Base-by-base conservation (phyloP, 2,113 vertebrate species). In the Bubalus kerabau region DNA sequence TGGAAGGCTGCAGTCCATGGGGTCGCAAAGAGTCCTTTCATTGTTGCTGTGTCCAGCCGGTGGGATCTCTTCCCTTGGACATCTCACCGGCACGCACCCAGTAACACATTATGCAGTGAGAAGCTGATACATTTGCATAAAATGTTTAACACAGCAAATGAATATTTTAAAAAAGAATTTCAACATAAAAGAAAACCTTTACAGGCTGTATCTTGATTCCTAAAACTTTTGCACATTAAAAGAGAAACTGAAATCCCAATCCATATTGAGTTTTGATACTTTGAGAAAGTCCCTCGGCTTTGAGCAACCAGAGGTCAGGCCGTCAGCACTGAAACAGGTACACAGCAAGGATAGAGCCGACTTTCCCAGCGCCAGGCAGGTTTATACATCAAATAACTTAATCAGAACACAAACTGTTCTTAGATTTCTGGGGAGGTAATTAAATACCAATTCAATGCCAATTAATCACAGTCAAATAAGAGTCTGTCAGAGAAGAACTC, bases 401-500 rank as follows among this genome's bases (percentile, higher is more conserved):
- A 99, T 99, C 99, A 98, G 98, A 99, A 98, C 96, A 98, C 98
- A 98, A 97, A 98, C 97, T 97, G 98, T 97, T 98, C 98, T 98
- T 97, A 98, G 98, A 99, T 99, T 99, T 99, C 98, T 97, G 95
- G 85, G 3, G 1, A 98, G 97, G 98, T 99, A 99, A 99, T 99
- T 99, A 99, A 99, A 99, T 98, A 99, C 98, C 98, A 98, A 98
- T 98, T 98, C 97, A 98, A 99, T 98, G 98, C 93, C 99, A 99
- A 99, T 99, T 99, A 99, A 99, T 99, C 99, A 99, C 96, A 98
- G 98, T 99, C 99, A 98, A 98, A 98, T 98, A 99, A 98, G 98
- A 98, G 98, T 96, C 97, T 98, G 98, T 98, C 98, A 98, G 97
- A 98, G 98, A 98, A 99, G 98, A 98, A 98, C 98, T 98, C 98